Conservation (phyloP, 1,140 invertebrate genomes). For the Parasteatoda tepidariorum region DNA sequence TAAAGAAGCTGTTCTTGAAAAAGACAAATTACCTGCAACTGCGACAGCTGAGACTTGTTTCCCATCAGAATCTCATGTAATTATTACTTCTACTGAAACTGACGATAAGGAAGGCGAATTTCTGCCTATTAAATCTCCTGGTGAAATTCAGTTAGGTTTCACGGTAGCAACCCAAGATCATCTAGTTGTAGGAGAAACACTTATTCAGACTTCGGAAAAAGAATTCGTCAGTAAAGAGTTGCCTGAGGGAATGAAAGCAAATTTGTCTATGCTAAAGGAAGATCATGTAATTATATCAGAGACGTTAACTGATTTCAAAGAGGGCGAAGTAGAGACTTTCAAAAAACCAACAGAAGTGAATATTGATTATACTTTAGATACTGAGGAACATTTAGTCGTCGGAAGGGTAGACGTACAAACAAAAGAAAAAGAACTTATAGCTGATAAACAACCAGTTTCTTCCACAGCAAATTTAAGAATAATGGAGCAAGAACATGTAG, state of each 20-base stretch:
- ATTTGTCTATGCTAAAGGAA: conserved; percentile 34
- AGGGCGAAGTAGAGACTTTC: conserved; percentile 59
- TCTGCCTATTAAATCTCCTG: conserved; percentile 48
- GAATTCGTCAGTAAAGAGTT: conserved; percentile 38
- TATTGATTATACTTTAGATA: conserved; percentile 51
- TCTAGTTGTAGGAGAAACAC: conserved; percentile 53
- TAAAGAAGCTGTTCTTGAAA: conserved; percentile 42
- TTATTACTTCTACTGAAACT: conserved; percentile 47
- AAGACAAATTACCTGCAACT: conserved; percentile 28
- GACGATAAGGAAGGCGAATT: conserved; percentile 61
- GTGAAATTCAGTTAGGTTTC: conserved; percentile 38
- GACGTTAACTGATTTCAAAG: conserved; percentile 61
- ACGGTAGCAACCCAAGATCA: conserved; percentile 48
- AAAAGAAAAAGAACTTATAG: conserved; percentile 62
- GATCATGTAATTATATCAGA: conserved; percentile 62
- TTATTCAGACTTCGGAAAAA: conserved; percentile 49
- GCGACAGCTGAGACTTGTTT: conserved; percentile 37
- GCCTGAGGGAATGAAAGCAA: conserved; percentile 19
- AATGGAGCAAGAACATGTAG: conserved; percentile 37
- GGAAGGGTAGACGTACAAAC: conserved; percentile 58
- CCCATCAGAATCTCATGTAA: conserved; percentile 56
- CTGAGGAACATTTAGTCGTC: conserved; percentile 61
- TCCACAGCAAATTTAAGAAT: conserved; percentile 51
- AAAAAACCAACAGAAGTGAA: conserved; percentile 46
- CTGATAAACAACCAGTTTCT: conserved; percentile 50